Base-by-base conservation (phyloP, 2,797 vertebrate genomes). In the Danio choprae region DNA sequence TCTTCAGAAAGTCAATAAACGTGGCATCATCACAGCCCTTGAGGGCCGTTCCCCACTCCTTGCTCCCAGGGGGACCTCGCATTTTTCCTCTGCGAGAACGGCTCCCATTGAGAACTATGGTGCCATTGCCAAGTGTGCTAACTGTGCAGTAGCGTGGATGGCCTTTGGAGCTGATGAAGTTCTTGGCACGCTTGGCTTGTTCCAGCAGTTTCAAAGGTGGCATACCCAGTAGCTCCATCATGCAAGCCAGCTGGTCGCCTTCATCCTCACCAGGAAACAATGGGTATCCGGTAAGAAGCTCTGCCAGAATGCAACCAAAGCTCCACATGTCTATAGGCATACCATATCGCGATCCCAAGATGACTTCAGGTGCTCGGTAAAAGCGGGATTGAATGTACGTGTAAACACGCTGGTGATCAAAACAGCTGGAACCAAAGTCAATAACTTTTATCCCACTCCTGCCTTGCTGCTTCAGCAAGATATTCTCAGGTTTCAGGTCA, bases 261-360 rank as follows among this genome's bases (percentile, higher is more conserved):
- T 99, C 98, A 4, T 98, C 97, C 88, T 99, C 97, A 0, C 98
- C 98, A 0, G 98, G 97, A 82, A 99, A 99, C 79, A 99, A 91
- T 20, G 97, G 98, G 88, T 97, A 97, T 40, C 98, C 98, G 0
- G 97, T 99, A 79, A 98, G 90, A n/a, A 99, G 94, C 88, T 99
- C 98, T 0, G 96, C 96, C 69, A 99, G 94, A 53, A 99, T 99
- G 81, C 98, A 99, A 86, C 98, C 98, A 53, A 99, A 98, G 89
- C 97, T 98, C 98, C 98, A 99, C 93, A 99, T 97, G 82, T 99
- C 98, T 22, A 99, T 99, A 6, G 98, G 94, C 63, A 98, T 96
- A 83, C 97, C 97, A 11, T 99, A 99, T 79, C 96, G 96, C 4
- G 95, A 95, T 5, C 97, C 98, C 1, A 99, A 90, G 86, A 99